phyloP scores from a whole-genome alignment of 92 coral and sea anemone genomes.

The Ricordea florida region DNA sequence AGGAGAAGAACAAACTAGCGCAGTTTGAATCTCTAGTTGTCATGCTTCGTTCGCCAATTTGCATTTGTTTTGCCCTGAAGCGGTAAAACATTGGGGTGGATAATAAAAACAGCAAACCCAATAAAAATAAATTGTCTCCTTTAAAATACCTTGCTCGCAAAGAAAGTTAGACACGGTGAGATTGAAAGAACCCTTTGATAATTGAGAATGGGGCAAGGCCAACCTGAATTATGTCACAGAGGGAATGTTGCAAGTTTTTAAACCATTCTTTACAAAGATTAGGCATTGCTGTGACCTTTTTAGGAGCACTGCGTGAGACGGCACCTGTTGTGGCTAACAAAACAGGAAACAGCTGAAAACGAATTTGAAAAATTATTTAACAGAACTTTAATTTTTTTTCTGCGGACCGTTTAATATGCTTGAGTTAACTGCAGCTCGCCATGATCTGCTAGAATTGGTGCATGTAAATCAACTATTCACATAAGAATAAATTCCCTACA shows the following conservation, averaged over 20 bases:
- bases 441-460: not conserved
- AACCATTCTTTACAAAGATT: not conserved
- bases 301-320: not conserved
- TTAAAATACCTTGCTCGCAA: not conserved
- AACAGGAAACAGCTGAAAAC: conserved; percentile 46
- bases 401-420: conserved; percentile 10
- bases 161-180: conserved; percentile 1
- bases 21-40: not conserved
- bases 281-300: not conserved
- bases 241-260: not conserved
- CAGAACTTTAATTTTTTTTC: conserved; percentile 29
- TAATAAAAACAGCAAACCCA: conserved; percentile 2
- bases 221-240: not conserved
- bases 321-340: conserved; percentile 23
- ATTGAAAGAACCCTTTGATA: not conserved
- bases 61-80: conserved; percentile 49
- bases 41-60: not conserved
- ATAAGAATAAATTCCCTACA: not conserved
- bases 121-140: conserved; percentile 24
- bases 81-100: conserved; percentile 4
- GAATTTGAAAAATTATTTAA: conserved; percentile 23
- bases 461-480: not conserved
- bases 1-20: not conserved
- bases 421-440: conserved; percentile 11
- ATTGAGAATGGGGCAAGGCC: not conserved